Conservation (phyloP, 2,797 vertebrate genomes). For the Oryzias sinensis region DNA sequence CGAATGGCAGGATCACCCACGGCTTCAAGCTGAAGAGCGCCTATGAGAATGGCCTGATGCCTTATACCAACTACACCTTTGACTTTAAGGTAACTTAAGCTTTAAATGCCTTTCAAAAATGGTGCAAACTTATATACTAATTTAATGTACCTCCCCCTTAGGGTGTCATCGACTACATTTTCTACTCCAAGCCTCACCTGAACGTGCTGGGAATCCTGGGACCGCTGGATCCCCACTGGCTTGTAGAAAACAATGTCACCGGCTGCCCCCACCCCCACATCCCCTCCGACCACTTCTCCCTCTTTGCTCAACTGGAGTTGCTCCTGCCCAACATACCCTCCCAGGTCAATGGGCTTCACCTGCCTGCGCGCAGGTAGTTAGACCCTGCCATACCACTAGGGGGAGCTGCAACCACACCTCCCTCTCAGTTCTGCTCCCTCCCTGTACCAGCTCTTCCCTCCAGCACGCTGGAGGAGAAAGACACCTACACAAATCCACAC, state of each 20-base stretch:
- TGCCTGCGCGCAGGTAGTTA: conserved; percentile 97
- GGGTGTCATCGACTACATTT: conserved; percentile 99
- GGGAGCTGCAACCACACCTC: conserved; percentile 56
- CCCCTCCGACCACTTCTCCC: conserved; percentile 98
- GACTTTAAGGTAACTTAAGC: conserved; percentile 81
- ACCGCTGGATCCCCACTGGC: conserved; percentile 96
- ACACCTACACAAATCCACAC: conserved; percentile 19
- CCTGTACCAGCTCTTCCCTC: conserved; percentile 73
- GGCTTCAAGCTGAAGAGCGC: conserved; percentile 98
- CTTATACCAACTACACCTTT: conserved; percentile 97
- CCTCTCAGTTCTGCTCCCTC: conserved; percentile 49
- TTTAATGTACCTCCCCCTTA: conserved; percentile 38
- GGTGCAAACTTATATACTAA: too few relatives aligned
- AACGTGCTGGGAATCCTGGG: conserved; percentile 95
- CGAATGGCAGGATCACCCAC: conserved; percentile 95
- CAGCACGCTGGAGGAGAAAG: conserved; percentile 62
- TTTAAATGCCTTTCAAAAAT: background rate
- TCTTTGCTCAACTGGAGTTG: conserved; percentile 98
- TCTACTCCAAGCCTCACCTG: conserved; percentile 97
- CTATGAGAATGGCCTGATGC: conserved; percentile 96
- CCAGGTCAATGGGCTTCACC: conserved; percentile 93
- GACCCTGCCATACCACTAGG: conserved; percentile 67
- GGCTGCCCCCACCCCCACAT: conserved; percentile 97
- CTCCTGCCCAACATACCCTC: conserved; percentile 91
- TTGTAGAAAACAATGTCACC: conserved; percentile 95